Evolutionary conservation across 2,797 vertebrate genomes (phyloP).

Genomic region (Manis pentadactyla): DNA sequence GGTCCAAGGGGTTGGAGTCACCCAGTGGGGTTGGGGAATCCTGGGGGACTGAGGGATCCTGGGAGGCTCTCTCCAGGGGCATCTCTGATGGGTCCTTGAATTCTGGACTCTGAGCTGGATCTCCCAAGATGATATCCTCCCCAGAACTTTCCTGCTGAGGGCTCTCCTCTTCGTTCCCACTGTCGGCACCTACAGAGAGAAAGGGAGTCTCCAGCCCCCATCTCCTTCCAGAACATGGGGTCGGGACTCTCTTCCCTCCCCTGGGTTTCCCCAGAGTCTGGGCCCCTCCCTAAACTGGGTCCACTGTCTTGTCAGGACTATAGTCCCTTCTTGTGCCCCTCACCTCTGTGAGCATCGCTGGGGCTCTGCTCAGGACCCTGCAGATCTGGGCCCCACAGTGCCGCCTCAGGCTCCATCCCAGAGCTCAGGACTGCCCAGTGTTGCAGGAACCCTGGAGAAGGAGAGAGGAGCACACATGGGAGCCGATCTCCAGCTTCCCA

Average conservation of each 20-base stretch:
- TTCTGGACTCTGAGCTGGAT: conserved; percentile 78
- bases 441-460: conserved; percentile 59
- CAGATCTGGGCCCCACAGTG: conserved; percentile 75
- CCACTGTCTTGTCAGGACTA: neutral
- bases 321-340: conserved; percentile 65
- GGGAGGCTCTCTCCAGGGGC: conserved; percentile 71
- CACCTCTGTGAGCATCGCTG: conserved; percentile 70
- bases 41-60: conserved; percentile 53
- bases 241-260: conserved; percentile 52
- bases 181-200: conserved; percentile 76
- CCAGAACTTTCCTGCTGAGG: conserved; percentile 75
- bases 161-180: conserved; percentile 73
- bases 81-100: conserved; percentile 78
- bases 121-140: conserved; percentile 79
- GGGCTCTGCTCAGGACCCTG: conserved; percentile 69
- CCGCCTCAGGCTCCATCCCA: conserved; percentile 80
- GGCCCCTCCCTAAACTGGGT: conserved; percentile 59
- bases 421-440: conserved; percentile 52
- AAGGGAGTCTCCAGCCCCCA: conserved; percentile 76
- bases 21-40: neutral
- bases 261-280: conserved; percentile 17
- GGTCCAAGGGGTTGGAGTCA: conserved; percentile 58
- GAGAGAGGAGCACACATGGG: neutral
- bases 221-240: conserved; percentile 59
- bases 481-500: neutral